Evolutionary conservation across 1,140 invertebrate genomes (phyloP).

Genomic region (Caenorhabditis tropicalis): DNA sequence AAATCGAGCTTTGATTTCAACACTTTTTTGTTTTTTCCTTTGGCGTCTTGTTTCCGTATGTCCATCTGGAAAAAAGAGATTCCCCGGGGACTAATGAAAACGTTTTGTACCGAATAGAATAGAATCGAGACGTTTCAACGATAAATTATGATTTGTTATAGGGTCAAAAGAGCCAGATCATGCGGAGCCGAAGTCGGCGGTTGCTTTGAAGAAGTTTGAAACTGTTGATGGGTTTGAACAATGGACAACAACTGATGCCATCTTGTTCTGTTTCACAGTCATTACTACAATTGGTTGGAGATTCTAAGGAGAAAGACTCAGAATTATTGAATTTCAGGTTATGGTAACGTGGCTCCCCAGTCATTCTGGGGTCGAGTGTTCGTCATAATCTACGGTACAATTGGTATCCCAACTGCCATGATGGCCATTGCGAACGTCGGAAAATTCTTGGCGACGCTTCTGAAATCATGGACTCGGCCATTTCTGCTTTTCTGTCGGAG

Average conservation of each 20-base stretch:
- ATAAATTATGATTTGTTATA: conserved; percentile 20
- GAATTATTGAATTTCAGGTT: conserved; percentile 49
- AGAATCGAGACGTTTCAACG: not conserved
- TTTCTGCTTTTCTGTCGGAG: not conserved
- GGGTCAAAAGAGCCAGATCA: not conserved
- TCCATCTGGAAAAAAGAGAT: not conserved
- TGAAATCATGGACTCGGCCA: conserved; percentile 26
- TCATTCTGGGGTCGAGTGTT: conserved; percentile 58
- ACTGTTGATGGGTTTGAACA: conserved; percentile 14
- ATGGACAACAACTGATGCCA: conserved; percentile 55
- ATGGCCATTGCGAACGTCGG: conserved; percentile 59
- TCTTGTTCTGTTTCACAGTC: conserved; percentile 60
- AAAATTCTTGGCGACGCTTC: conserved; percentile 52
- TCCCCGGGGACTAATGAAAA: conserved; percentile 7
- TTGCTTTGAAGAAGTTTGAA: conserved; percentile 37
- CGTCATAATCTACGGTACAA: conserved; percentile 58
- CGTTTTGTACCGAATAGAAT: not conserved
- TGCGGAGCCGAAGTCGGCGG: not conserved
- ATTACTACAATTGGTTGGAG: conserved; percentile 58
- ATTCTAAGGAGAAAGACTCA: not conserved
- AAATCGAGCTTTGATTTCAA: conserved; percentile 37
- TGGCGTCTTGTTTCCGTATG: not conserved
- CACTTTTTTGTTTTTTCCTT: not conserved
- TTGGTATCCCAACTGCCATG: conserved; percentile 59
- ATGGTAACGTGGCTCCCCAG: conserved; percentile 57